Evolutionary conservation across 2,113 vertebrate species (phyloP).

Genomic region (Aythya baeri): DNA sequence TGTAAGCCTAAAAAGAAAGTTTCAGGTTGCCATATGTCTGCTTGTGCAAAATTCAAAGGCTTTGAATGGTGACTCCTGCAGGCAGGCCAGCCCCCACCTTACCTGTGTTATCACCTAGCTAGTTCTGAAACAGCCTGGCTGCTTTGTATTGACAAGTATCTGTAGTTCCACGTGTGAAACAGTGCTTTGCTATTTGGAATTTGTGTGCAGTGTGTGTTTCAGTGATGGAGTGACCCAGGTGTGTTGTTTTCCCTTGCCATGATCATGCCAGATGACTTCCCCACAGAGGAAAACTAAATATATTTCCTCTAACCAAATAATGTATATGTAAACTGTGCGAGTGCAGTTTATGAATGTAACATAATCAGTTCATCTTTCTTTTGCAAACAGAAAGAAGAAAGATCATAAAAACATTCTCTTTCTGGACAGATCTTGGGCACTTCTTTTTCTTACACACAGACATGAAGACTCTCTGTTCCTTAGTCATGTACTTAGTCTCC

Average conservation of each 20-base stretch:
- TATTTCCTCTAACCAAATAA: background rate
- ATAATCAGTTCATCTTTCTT: background rate
- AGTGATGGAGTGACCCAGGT: background rate
- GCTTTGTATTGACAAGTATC: background rate
- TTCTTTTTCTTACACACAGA: background rate
- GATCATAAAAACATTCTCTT: background rate
- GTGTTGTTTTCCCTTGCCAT: background rate
- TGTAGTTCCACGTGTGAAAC: fast-evolving
- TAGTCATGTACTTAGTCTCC: background rate
- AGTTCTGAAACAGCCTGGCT: background rate
- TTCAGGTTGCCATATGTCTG: conserved; percentile 26
- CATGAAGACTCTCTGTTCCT: background rate
- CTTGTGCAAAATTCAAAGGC: background rate
- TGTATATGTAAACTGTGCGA: background rate
- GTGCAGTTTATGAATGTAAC: background rate
- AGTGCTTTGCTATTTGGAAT: background rate
- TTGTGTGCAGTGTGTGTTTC: background rate
- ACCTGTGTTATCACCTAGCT: background rate
- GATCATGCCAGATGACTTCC: background rate
- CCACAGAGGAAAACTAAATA: background rate
- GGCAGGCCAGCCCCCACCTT: background rate
- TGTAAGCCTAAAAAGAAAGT: conserved; percentile 23
- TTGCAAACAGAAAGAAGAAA: background rate
- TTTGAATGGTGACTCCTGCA: background rate
- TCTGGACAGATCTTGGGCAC: background rate